Conservation (phyloP, 2,888 invertebrate species). For the Erebia palarica region DNA sequence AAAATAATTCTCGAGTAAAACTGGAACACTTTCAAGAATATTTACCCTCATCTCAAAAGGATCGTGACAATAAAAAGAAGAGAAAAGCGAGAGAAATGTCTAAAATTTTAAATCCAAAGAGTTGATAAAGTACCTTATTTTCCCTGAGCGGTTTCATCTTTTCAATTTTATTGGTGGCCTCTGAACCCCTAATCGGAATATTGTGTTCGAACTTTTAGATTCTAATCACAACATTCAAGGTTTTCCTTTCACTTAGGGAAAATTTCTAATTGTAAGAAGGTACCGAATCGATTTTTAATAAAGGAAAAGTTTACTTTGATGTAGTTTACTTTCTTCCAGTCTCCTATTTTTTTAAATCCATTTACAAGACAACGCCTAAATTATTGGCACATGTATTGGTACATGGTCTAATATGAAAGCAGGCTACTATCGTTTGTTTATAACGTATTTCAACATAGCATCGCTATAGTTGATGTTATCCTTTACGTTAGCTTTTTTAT, state of each 20-base stretch:
- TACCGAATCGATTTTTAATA: not conserved
- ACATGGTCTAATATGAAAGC: no score
- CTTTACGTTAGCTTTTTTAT: no score
- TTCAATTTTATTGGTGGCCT: slow-evolving; percentile 61
- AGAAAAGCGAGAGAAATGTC: slow-evolving; percentile 50
- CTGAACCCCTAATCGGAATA: slow-evolving; percentile 70
- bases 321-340: no score
- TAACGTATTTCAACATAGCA: no score
- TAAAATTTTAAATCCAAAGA: slow-evolving; percentile 63
- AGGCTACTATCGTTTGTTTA: no score
- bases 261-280: slow-evolving; percentile 7
- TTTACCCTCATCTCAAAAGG: slow-evolving; percentile 18
- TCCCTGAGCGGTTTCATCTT: slow-evolving; percentile 60
- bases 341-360: no score
- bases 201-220: slow-evolving; percentile 62
- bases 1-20: slow-evolving; percentile 17
- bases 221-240: slow-evolving; percentile 47
- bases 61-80: slow-evolving; percentile 27
- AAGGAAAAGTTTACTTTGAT: no score
- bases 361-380: no score
- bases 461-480: no score
- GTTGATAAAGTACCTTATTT: slow-evolving; percentile 62
- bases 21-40: slow-evolving; percentile 14
- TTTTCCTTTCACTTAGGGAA: slow-evolving; percentile 24
- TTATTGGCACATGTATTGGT: no score